phyloP scores from a whole-genome alignment of 1,140 invertebrate genomes.

The Drosophila ironensis region DNA sequence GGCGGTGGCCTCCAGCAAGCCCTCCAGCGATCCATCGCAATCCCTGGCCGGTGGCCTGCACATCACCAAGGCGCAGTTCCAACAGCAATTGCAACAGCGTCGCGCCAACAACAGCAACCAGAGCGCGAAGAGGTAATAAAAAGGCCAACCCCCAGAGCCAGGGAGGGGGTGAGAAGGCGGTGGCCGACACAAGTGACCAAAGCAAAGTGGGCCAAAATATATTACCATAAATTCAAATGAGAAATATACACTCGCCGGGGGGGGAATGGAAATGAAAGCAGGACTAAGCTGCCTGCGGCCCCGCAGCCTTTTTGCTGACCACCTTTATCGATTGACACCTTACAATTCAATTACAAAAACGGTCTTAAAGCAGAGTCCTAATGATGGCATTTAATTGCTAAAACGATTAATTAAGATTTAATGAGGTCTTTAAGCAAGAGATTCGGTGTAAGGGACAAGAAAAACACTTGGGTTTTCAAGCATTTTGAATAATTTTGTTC shows the following conservation, averaged over 20 bases:
- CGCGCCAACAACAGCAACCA: conserved; percentile 46
- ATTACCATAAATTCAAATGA: conserved; percentile 70
- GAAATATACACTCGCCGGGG: conserved; percentile 4
- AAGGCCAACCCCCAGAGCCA: conserved; percentile 5
- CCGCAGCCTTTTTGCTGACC: neutral
- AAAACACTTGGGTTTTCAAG: too few relatives aligned
- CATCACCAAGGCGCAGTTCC: conserved; percentile 78
- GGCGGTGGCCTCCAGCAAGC: conserved; percentile 42
- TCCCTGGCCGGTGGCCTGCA: conserved; percentile 62
- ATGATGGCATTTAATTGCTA: neutral
- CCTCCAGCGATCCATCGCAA: conserved; percentile 27
- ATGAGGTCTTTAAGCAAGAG: too few relatives aligned
- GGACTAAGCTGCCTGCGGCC: neutral
- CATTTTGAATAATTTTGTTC: too few relatives aligned
- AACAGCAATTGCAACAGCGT: conserved; percentile 71
- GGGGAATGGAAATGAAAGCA: conserved; percentile 10
- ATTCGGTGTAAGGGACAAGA: too few relatives aligned
- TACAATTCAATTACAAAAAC: conserved; percentile 57
- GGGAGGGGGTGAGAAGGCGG: neutral
- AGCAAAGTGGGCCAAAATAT: conserved; percentile 48
- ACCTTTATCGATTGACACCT: conserved; percentile 57
- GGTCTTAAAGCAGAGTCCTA: neutral
- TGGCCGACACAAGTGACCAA: neutral
- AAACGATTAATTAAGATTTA: neutral
- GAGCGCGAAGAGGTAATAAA: conserved; percentile 70